Evolutionary conservation across 2,888 invertebrate species (phyloP).

Genomic region (Embidobia sp.): DNA sequence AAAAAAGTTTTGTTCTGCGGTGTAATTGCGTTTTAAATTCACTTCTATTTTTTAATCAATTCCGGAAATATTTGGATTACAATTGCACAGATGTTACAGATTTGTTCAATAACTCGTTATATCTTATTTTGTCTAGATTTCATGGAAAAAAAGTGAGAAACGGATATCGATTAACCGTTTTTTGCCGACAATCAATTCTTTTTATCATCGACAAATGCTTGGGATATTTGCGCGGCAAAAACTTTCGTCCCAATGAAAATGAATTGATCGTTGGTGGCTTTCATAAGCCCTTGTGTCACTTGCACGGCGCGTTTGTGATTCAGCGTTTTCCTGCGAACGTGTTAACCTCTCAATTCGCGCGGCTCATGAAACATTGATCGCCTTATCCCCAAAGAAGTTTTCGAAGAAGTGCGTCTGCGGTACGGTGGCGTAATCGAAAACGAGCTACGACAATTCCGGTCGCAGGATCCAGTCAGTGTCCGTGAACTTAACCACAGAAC

Average conservation of each 20-base stretch:
- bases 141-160: too few species aligned
- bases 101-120: constrained; percentile 1
- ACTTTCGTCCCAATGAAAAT: constrained; percentile 32
- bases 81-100: too few species aligned
- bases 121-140: constrained; percentile 6
- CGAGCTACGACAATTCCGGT: constrained; percentile 40
- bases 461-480: constrained; percentile 17
- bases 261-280: constrained; percentile 42
- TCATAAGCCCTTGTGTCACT: constrained; percentile 51
- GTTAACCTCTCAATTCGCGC: constrained; percentile 58
- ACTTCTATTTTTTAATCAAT: too few species aligned
- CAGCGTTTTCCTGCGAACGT: constrained; percentile 47
- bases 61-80: too few species aligned
- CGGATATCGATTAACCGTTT: constrained; percentile 10
- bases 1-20: too few species aligned
- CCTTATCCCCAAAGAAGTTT: constrained; percentile 51
- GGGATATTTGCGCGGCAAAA: constrained; percentile 28
- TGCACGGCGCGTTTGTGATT: constrained; percentile 48
- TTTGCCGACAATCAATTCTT: constrained; percentile 21
- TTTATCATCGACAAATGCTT: constrained; percentile 31
- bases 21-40: too few species aligned
- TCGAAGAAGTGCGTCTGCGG: constrained; percentile 43
- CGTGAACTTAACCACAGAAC: constrained; percentile 38
- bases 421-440: constrained; percentile 37
- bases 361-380: constrained; percentile 76